Evolutionary conservation across 1,140 invertebrate species (phyloP).

Genomic region (Eurosta solidaginis): DNA sequence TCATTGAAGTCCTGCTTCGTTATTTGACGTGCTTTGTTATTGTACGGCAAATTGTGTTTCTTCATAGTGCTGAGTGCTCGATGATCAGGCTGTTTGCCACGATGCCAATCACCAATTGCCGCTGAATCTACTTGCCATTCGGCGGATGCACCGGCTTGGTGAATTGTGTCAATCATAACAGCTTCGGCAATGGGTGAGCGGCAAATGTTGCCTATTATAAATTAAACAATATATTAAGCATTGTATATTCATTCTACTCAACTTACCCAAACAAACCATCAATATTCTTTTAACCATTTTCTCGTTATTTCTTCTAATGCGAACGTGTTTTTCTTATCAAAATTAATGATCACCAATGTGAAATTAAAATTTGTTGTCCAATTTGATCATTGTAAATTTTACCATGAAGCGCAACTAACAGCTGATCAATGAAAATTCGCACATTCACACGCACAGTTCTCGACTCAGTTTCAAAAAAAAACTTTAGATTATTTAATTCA

Average conservation of each 20-base stretch:
- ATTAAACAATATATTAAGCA: not conserved
- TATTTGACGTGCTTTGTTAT: constrained; percentile 78
- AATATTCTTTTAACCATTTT: constrained; percentile 57
- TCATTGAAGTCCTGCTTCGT: constrained; percentile 72
- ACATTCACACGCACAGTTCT: no score
- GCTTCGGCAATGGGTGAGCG: constrained; percentile 94
- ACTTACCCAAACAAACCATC: constrained; percentile 64
- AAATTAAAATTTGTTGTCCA: no score
- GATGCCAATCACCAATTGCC: constrained; percentile 82
- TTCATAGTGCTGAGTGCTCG: constrained; percentile 74
- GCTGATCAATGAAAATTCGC: no score
- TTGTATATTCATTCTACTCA: not conserved
- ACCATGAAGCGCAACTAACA: no score
- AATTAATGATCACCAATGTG: not conserved
- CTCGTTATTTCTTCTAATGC: not conserved
- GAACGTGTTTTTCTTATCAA: not conserved
- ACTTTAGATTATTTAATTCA: no score
- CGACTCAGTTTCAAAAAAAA: no score
- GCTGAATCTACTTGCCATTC: constrained; percentile 88
- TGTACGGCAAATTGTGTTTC: constrained; percentile 73
- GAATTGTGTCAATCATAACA: constrained; percentile 77
- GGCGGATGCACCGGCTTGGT: constrained; percentile 65
- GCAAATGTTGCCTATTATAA: constrained; percentile 82
- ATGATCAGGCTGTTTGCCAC: constrained; percentile 78
- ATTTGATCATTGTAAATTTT: no score